These are phyloP conservation scores for Spea multiplicata DNA, from an alignment of 2,113 vertebrate genomes.

Conservation along the genomic window DNA sequence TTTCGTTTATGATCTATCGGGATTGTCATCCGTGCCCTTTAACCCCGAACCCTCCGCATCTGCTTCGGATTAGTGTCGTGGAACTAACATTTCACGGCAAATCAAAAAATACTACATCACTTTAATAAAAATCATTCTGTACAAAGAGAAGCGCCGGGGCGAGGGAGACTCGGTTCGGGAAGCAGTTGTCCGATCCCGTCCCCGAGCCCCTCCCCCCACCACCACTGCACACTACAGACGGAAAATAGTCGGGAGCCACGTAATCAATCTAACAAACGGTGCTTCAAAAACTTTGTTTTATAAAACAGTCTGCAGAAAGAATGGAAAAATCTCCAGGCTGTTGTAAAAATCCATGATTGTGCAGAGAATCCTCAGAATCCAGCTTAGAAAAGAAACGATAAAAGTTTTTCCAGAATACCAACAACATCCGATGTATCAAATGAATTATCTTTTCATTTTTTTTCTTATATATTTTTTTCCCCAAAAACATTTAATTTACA, in stretches of 20 bases:
- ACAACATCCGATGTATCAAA: no score
- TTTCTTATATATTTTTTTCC: no score
- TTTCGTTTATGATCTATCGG: not conserved
- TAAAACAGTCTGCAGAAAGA: constrained; percentile 56
- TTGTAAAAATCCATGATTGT: constrained; percentile 58
- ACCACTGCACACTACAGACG: constrained; percentile 54
- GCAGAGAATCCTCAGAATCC: constrained; percentile 51
- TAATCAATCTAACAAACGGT: constrained; percentile 57
- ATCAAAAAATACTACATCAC: constrained; percentile 68
- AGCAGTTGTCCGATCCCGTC: constrained; percentile 51
- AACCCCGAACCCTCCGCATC: constrained; percentile 64
- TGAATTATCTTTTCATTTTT: no score
- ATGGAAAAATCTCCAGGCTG: constrained; percentile 53
- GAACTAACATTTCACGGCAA: constrained; percentile 72
- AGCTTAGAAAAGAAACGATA: constrained; percentile 57
- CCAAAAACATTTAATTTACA: no score
- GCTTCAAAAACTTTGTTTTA: constrained; percentile 50
- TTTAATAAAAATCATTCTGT: constrained; percentile 71
- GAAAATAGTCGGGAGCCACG: constrained; percentile 60
- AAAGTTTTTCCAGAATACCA: constrained; percentile 50
- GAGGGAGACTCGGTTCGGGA: constrained; percentile 60
- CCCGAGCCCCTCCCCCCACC: no score
- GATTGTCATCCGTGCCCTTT: constrained; percentile 47
- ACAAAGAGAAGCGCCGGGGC: constrained; percentile 60
- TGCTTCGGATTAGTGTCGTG: constrained; percentile 68